A percentile compares a stretch with the other conserved stretches of the same genome.
phyloP scores from a whole-genome alignment of 2,113 vertebrate genomes.

The Capreolus pygargus region DNA sequence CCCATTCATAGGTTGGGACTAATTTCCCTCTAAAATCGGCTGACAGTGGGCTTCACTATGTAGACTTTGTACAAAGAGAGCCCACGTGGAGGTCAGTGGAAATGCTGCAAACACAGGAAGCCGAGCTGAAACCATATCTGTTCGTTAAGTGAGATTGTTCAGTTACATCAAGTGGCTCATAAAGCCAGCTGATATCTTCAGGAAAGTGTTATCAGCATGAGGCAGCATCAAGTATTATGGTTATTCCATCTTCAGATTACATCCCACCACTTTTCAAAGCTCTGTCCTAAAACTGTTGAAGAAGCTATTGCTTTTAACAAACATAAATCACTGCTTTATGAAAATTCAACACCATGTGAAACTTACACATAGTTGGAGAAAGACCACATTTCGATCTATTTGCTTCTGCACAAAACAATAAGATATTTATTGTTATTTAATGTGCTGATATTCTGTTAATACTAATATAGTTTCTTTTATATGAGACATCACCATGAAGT shows the following conservation, averaged over 20 bases:
- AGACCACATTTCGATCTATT: background rate
- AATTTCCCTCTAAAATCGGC: slow-evolving; percentile 13
- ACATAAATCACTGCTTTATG: background rate
- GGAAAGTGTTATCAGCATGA: background rate
- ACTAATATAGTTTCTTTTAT: background rate
- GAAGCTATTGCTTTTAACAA: background rate
- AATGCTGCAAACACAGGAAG: background rate
- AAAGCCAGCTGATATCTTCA: slow-evolving; percentile 1
- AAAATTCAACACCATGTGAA: background rate
- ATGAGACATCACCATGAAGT: background rate
- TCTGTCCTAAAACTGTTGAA: background rate
- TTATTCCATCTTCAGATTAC: background rate
- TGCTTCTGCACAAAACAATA: background rate
- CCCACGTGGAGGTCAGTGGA: background rate
- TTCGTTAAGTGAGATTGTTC: background rate
- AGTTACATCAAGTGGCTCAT: background rate
- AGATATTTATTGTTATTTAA: background rate
- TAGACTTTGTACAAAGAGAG: background rate
- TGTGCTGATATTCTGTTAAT: background rate
- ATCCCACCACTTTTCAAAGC: background rate
- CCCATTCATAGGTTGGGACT: background rate
- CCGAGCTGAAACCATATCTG: background rate
- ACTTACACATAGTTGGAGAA: background rate
- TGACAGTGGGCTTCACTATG: background rate
- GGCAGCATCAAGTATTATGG: background rate